Conservation (phyloP, 2,888 invertebrate genomes). For the Glaucopsyche alexis region DNA sequence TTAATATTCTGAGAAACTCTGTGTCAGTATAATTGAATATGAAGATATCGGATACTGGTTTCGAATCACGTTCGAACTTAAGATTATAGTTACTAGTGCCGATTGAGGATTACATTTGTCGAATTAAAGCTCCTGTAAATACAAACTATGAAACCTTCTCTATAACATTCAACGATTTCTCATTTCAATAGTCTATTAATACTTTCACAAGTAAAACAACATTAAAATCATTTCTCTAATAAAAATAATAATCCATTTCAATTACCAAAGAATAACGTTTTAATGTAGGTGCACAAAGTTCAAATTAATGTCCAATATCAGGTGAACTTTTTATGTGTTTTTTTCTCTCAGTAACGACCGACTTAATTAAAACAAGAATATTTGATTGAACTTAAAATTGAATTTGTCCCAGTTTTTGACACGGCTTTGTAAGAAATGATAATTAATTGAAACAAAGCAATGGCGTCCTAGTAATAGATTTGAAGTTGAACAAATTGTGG, state of each 20-base stretch:
- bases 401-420: slow-evolving; percentile 15
- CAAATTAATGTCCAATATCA: not conserved
- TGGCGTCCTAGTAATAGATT: slow-evolving; percentile 5
- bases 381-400: slow-evolving; percentile 11
- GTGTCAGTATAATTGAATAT: slow-evolving; percentile 2
- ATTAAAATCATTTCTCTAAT: too few relatives aligned
- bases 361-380: not conserved
- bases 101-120: not conserved
- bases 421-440: not conserved
- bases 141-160: not conserved
- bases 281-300: not conserved
- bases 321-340: not conserved
- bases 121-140: not conserved
- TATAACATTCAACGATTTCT: not conserved
- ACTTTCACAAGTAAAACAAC: too few relatives aligned
- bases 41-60: slow-evolving; percentile 11
- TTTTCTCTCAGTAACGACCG: not conserved
- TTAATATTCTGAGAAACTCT: slow-evolving; percentile 1
- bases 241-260: not conserved
- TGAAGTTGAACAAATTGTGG: slow-evolving; percentile 3
- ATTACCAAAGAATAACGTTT: not conserved
- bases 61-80: slow-evolving; percentile 6
- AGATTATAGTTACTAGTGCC: not conserved
- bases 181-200: not conserved
- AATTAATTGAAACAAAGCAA: not conserved